These are phyloP conservation scores for Cranoglanis bouderius DNA, from an alignment of 2,113 vertebrate species.

Conservation along the genomic window DNA sequence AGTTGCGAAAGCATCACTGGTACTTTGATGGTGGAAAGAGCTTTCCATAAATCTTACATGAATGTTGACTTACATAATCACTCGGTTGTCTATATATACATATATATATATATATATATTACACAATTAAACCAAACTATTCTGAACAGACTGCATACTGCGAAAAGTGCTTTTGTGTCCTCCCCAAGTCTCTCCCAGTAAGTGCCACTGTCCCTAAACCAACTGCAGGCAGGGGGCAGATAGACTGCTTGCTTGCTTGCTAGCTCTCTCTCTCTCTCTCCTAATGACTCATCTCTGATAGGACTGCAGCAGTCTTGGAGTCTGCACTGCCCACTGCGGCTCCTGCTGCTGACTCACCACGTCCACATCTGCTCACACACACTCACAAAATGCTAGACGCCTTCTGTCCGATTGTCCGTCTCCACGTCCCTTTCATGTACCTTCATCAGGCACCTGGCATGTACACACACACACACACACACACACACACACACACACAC, in stretches of 20 bases:
- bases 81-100: neutral
- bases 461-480: neutral
- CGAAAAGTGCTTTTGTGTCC: neutral
- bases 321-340: conserved; percentile 41
- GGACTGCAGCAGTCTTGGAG: conserved; percentile 38
- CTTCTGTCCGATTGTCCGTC: conserved; percentile 18
- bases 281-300: conserved; percentile 45
- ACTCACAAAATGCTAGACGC: neutral
- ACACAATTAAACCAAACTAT: neutral
- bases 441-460: conserved; percentile 28
- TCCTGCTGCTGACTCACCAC: conserved; percentile 42
- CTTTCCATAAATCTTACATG: neutral
- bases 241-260: neutral
- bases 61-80: conserved; percentile 25
- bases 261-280: neutral
- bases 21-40: neutral
- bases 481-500: neutral
- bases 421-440: conserved; percentile 4
- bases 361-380: conserved; percentile 20
- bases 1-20: neutral
- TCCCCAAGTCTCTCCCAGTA: neutral
- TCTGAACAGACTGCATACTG: neutral
- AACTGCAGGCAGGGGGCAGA: conserved; percentile 9
- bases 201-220: conserved; percentile 24
- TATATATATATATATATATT: neutral